Evolutionary conservation across 1,140 invertebrate species (phyloP).

Genomic region (Monomorium pharaonis): DNA sequence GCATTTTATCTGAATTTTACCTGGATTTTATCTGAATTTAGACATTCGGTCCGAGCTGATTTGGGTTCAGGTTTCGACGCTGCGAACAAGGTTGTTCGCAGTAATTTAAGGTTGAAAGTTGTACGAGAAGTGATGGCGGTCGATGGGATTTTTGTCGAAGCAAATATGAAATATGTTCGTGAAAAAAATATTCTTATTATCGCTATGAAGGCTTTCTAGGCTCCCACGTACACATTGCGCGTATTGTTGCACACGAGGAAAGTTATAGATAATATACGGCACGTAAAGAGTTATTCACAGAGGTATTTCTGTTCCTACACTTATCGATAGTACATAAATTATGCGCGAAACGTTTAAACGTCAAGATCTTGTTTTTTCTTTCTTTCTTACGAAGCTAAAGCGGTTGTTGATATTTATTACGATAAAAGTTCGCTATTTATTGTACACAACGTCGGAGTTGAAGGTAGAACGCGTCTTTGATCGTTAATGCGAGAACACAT

Average conservation of each 20-base stretch:
- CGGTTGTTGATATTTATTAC: conserved; percentile 26
- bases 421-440: conserved; percentile 43
- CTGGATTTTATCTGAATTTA: conserved; percentile 12
- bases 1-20: neutral
- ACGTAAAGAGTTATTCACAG: conserved; percentile 11
- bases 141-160: neutral
- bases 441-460: conserved; percentile 7
- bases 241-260: conserved; percentile 19
- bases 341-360: conserved; percentile 9
- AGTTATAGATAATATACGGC: conserved; percentile 26
- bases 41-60: neutral
- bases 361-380: neutral
- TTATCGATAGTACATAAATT: conserved; percentile 37
- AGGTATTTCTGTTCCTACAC: conserved; percentile 39
- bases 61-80: neutral
- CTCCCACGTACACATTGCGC: neutral
- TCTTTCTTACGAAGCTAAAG: neutral
- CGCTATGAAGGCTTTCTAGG: neutral
- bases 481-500: conserved; percentile 2
- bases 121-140: neutral
- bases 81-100: neutral
- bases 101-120: conserved; percentile 7
- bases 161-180: neutral
- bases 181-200: conserved; percentile 8
- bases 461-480: conserved; percentile 12